These are phyloP conservation scores for Drosophila anomelani DNA, from an alignment of 2,888 invertebrate species.

Conservation along the genomic window DNA sequence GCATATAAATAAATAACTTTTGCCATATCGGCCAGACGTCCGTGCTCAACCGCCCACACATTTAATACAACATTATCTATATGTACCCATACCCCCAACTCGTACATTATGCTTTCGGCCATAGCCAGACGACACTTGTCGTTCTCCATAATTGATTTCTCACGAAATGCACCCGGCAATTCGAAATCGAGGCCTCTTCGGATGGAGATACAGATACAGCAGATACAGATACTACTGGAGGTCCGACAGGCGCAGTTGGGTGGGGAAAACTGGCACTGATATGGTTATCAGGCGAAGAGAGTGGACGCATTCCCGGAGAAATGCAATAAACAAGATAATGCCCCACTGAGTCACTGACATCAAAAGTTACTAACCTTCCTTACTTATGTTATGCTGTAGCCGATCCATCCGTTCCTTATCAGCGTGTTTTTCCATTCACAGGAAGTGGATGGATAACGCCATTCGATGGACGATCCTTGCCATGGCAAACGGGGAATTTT, in stretches of 20 bases:
- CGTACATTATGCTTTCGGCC: slow-evolving; percentile 11
- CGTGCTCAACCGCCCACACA: slow-evolving; percentile 45
- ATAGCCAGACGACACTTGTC: slow-evolving; percentile 29
- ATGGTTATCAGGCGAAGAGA: slow-evolving; percentile 18
- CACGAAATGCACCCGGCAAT: slow-evolving; percentile 57
- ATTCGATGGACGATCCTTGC: slow-evolving; percentile 61
- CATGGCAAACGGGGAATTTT: slow-evolving; percentile 29
- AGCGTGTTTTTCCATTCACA: slow-evolving; percentile 10
- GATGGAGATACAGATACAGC: slow-evolving; percentile 1
- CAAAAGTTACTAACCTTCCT: slow-evolving; percentile 62
- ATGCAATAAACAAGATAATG: slow-evolving; percentile 65
- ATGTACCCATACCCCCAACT: background rate
- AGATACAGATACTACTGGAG: background rate
- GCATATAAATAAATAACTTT: slow-evolving; percentile 36
- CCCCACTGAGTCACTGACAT: slow-evolving; percentile 71
- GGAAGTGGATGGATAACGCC: slow-evolving; percentile 15
- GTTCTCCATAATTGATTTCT: slow-evolving; percentile 66
- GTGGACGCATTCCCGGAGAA: slow-evolving; percentile 19
- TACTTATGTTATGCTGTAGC: slow-evolving; percentile 9
- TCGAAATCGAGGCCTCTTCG: slow-evolving; percentile 31
- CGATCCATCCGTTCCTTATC: slow-evolving; percentile 21
- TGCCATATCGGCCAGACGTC: slow-evolving; percentile 62
- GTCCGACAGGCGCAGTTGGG: background rate
- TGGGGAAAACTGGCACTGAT: slow-evolving; percentile 6
- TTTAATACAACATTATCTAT: slow-evolving; percentile 22